These are phyloP conservation scores for Micromussa lordhowensis DNA, from an alignment of 92 coral and sea anemone genomes.

Conservation along the genomic window DNA sequence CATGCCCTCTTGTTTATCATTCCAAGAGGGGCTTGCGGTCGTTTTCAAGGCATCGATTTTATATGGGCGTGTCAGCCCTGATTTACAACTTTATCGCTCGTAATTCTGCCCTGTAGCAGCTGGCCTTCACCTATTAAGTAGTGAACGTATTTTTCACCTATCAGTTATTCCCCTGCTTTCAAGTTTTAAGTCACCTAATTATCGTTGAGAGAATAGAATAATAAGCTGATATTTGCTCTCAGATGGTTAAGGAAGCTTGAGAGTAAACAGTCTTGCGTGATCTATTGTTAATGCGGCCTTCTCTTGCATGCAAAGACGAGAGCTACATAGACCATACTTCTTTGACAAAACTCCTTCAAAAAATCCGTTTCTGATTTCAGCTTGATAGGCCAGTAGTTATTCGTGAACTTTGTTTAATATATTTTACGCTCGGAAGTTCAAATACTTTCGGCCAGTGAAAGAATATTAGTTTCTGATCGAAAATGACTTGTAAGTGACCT, in stretches of 20 bases:
- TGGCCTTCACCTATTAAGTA: neutral
- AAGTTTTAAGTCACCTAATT: neutral
- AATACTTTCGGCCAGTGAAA: neutral
- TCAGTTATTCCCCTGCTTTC: neutral
- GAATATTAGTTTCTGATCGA: neutral
- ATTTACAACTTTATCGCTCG: neutral
- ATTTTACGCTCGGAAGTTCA: neutral
- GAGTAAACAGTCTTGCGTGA: neutral
- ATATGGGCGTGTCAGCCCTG: neutral
- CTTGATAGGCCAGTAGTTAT: neutral
- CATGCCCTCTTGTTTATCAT: neutral
- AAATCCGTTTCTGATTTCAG: neutral
- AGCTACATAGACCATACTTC: neutral
- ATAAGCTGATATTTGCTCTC: neutral
- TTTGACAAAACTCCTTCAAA: neutral
- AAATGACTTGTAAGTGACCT: neutral
- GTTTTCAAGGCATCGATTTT: neutral
- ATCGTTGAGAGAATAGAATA: neutral
- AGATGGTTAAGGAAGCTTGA: neutral
- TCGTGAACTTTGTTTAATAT: neutral
- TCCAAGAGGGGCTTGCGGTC: neutral
- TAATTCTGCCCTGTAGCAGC: neutral
- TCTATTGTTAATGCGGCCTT: neutral
- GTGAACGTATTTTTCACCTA: too few species aligned
- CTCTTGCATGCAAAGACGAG: neutral